phyloP scores from a whole-genome alignment of 2,888 invertebrate species.

The Escarpia spicata region DNA sequence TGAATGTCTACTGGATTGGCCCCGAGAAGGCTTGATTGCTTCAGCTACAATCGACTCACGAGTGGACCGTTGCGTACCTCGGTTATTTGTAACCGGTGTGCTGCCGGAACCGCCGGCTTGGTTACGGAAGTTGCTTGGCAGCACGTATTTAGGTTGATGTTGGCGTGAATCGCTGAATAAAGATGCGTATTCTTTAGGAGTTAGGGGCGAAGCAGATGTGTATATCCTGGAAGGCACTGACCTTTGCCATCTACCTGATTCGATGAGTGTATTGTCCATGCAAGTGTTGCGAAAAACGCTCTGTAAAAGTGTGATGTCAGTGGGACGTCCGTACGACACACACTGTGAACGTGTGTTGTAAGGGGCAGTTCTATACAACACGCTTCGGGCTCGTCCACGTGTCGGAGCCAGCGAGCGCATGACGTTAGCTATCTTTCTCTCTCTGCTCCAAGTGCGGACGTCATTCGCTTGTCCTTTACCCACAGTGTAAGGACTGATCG shows the following conservation, averaged over 20 bases:
- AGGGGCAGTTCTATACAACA: background rate
- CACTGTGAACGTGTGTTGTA: background rate
- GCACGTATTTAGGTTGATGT: background rate
- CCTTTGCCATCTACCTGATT: background rate
- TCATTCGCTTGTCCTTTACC: background rate
- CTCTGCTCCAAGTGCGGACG: background rate
- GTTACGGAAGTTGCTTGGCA: background rate
- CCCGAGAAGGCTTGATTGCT: background rate
- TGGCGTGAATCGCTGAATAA: background rate
- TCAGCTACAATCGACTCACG: background rate
- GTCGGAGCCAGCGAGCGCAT: background rate
- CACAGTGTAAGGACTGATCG: background rate
- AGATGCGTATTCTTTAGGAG: background rate
- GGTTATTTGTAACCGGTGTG: background rate
- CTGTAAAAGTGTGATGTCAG: background rate
- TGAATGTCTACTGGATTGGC: background rate
- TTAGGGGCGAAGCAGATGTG: background rate
- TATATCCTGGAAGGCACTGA: background rate
- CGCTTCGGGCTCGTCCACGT: background rate
- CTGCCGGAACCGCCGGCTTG: background rate
- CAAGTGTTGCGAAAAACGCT: background rate
- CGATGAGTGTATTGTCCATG: background rate
- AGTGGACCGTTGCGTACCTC: background rate
- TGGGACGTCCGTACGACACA: too few relatives aligned
- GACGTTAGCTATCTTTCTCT: background rate